Conservation (phyloP, 2,888 invertebrate species). For the Notodonta dromedarius region DNA sequence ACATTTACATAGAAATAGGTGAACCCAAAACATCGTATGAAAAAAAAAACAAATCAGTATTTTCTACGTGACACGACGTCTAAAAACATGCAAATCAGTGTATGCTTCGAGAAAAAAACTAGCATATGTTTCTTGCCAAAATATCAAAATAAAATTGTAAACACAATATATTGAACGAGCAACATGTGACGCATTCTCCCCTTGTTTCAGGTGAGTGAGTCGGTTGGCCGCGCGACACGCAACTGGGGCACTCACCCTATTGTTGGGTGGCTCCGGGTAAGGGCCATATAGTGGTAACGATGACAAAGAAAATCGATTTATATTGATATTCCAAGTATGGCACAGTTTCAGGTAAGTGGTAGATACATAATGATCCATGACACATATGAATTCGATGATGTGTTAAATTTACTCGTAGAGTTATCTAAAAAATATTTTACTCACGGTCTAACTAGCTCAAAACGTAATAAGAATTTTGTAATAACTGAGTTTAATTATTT, state of each 20-base stretch:
- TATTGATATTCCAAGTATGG: not conserved
- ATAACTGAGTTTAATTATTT: no score
- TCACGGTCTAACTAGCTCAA: no score
- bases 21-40: slow-evolving; percentile 16
- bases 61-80: slow-evolving; percentile 36
- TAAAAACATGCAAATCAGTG: slow-evolving; percentile 27
- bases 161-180: slow-evolving; percentile 44
- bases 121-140: slow-evolving; percentile 24
- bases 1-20: slow-evolving; percentile 41
- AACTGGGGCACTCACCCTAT: slow-evolving; percentile 53
- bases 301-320: slow-evolving; percentile 37
- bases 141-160: slow-evolving; percentile 46
- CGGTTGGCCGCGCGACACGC: slow-evolving; percentile 48
- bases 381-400: no score
- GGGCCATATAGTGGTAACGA: slow-evolving; percentile 19
- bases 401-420: no score
- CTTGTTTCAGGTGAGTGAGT: slow-evolving; percentile 73
- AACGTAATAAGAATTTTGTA: no score
- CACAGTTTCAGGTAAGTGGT: not conserved
- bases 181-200: slow-evolving; percentile 52
- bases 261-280: slow-evolving; percentile 27
- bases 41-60: slow-evolving; percentile 38
- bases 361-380: not conserved
- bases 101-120: slow-evolving; percentile 29
- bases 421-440: no score